Percentiles rank a stretch among this genome's conserved stretches.
phyloP scores from a whole-genome alignment of 2,888 invertebrate genomes.

The Thymelicus lineola region DNA sequence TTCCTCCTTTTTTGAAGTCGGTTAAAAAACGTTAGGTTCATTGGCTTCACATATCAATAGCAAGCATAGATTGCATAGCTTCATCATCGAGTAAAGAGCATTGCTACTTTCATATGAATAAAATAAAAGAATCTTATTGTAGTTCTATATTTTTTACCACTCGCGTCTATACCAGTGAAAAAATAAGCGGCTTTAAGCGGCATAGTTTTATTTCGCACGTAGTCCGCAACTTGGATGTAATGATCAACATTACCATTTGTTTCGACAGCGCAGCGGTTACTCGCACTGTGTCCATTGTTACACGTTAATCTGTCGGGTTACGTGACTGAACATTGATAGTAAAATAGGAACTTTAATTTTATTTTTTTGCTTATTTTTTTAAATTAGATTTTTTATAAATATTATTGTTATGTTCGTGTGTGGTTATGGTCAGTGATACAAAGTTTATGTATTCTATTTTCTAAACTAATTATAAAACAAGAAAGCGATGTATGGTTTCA shows the following conservation, averaged over 20 bases:
- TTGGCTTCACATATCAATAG: too few species aligned
- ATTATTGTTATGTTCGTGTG: too few species aligned
- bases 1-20: too few species aligned
- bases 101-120: background rate
- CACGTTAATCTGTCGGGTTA: background rate
- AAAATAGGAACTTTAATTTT: background rate
- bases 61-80: background rate
- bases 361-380: too few species aligned
- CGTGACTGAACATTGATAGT: background rate
- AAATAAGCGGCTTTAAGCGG: constrained; percentile 10
- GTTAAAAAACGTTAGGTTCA: too few species aligned
- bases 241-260: constrained; percentile 26
- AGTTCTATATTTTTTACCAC: background rate
- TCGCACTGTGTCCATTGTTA: constrained; percentile 6
- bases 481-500: too few species aligned
- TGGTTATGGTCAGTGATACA: too few species aligned
- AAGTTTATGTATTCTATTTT: too few species aligned
- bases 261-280: constrained; percentile 14
- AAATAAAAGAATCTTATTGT: background rate
- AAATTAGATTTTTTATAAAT: too few species aligned
- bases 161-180: background rate
- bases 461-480: too few species aligned
- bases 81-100: background rate
- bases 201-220: constrained; percentile 20
- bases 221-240: constrained; percentile 10